A percentile compares a stretch with the other conserved stretches of the same genome.
Evolutionary conservation across 2,797 vertebrate genomes (phyloP).

Genomic region (Amphiprion clarkii): DNA sequence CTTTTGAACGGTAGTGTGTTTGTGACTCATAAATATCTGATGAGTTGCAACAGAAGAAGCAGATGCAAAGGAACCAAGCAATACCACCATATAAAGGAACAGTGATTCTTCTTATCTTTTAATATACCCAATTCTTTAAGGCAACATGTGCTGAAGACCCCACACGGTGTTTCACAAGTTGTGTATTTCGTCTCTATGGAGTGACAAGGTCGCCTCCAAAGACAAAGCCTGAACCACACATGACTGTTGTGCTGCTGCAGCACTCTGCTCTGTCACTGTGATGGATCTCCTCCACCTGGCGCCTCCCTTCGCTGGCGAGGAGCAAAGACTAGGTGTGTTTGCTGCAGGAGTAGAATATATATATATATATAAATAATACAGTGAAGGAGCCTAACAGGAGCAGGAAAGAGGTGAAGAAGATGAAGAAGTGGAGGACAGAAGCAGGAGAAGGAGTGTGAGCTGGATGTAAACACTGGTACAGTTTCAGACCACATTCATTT

Average conservation of each 20-base stretch:
- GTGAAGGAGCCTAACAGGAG: background rate
- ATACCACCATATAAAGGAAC: too few relatives aligned
- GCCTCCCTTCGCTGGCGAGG: constrained; percentile 41
- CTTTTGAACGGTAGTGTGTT: too few relatives aligned
- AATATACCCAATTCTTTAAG: background rate
- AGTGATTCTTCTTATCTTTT: too few relatives aligned
- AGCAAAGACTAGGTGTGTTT: constrained; percentile 28
- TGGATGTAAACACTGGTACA: constrained; percentile 17
- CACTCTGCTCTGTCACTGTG: constrained; percentile 59
- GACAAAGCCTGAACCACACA: constrained; percentile 49
- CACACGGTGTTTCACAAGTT: background rate
- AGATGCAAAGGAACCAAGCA: too few relatives aligned
- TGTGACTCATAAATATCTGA: too few relatives aligned
- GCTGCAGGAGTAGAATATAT: background rate
- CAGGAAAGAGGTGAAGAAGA: constrained; percentile 8
- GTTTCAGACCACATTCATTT: constrained; percentile 18
- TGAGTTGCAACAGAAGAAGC: too few relatives aligned
- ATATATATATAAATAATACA: constrained; percentile 2
- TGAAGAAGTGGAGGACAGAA: constrained; percentile 5
- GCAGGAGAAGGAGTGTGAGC: constrained; percentile 10
- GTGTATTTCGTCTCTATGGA: constrained; percentile 15
- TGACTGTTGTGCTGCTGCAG: constrained; percentile 46
- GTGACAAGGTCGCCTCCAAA: constrained; percentile 70
- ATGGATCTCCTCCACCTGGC: constrained; percentile 75
- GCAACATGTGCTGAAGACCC: background rate